Evolutionary conservation across 2,888 invertebrate genomes (phyloP), one percentile per base, ranked within the genome.

Genomic region (Iselma pallidipennis): DNA sequence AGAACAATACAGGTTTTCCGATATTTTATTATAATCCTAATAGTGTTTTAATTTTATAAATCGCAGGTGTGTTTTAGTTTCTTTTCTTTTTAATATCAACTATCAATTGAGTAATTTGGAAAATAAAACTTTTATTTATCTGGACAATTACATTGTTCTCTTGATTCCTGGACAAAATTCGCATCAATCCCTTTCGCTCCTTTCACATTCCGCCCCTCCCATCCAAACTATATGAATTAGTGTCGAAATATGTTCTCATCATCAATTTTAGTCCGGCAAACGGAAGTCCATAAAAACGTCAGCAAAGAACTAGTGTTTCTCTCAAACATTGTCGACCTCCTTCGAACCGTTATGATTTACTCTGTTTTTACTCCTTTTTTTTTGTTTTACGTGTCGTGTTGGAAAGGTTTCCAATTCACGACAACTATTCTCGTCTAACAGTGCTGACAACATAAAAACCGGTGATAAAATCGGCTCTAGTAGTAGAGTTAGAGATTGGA

Each of bases 391-490:
- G 54, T 16, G 29, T 31, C 51, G 4, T 51, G 25, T 51, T 29
- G 28, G 42, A 42, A 42, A 19, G 19, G 33, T 33, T 33, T n/a
- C n/a, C n/a, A 37, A 37, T 14, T 19, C 16, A 31, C 16, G 10
- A 28, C 31, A 54, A 48, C n/a, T n/a, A n/a, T n/a, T n/a, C n/a
- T n/a, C n/a, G n/a, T n/a, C n/a, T n/a, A n/a, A n/a, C 57, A 57
- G 14, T 61, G 64, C 64, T 64, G 64, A 61, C 64, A 58, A 58
- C 50, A 61, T 60, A 60, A 61, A 65, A 65, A 57, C 55, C 26
- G 19, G 45, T 33, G 33, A 53, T 60, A 60, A 57, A 64, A 49
- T 55, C 28, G 58, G 12, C 23, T 56, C 55, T 57, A 63, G 48
- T 61, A 53, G 25, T 49, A 19, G 23, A 29, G 26, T 19, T n/a